Conservation (phyloP, 2,797 vertebrate species). For the Liasis olivaceus region DNA sequence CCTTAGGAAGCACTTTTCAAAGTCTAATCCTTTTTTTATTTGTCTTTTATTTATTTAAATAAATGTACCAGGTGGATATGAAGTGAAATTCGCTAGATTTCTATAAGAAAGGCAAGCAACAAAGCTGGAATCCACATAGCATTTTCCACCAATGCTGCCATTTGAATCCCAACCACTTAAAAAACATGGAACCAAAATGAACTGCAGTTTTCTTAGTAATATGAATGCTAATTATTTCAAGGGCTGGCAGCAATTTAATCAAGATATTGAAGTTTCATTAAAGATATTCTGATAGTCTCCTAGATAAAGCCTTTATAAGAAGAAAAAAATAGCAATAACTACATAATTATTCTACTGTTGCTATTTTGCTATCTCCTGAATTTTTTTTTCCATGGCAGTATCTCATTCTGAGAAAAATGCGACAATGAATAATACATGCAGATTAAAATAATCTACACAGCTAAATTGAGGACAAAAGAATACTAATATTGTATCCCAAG, state of each 20-base stretch:
- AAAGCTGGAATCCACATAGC: slow-evolving; percentile 35
- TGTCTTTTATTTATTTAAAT: slow-evolving; percentile 38
- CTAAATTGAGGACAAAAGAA: slow-evolving; percentile 39
- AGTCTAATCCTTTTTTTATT: slow-evolving; percentile 57
- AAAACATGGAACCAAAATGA: slow-evolving; percentile 67
- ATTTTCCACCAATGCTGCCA: slow-evolving; percentile 19
- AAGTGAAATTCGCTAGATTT: slow-evolving; percentile 48
- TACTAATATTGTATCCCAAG: not conserved
- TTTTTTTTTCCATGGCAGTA: slow-evolving; percentile 36
- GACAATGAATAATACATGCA: slow-evolving; percentile 56
- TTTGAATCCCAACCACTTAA: slow-evolving; percentile 64
- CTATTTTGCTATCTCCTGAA: slow-evolving; percentile 62
- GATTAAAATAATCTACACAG: slow-evolving; percentile 47
- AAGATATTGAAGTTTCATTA: slow-evolving; percentile 76
- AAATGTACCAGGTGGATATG: slow-evolving; percentile 39
- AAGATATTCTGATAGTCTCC: slow-evolving; percentile 66
- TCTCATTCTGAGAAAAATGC: slow-evolving; percentile 61
- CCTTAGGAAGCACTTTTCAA: slow-evolving; percentile 65
- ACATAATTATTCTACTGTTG: slow-evolving; percentile 68
- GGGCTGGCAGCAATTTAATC: slow-evolving; percentile 69
- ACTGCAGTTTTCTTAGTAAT: slow-evolving; percentile 67
- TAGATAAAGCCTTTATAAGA: slow-evolving; percentile 64
- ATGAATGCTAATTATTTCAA: slow-evolving; percentile 72
- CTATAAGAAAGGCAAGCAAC: slow-evolving; percentile 46
- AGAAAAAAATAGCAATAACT: slow-evolving; percentile 68